phyloP scores from a whole-genome alignment of 2,113 vertebrate species.

The Cyprinodon tularosa region DNA sequence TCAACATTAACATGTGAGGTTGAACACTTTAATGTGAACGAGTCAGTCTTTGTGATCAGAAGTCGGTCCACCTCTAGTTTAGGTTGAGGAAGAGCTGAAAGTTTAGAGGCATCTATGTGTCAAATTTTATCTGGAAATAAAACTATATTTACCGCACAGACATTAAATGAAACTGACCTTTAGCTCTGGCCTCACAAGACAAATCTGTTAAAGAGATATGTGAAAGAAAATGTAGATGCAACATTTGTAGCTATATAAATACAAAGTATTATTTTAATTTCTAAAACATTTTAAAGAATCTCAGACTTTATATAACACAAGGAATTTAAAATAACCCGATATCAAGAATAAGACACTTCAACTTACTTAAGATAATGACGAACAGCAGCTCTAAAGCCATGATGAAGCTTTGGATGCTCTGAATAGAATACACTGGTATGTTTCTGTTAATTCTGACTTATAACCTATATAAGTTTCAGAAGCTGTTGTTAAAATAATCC shows the following conservation, averaged over 20 bases:
- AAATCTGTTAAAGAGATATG: constrained; percentile 13
- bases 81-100: constrained; percentile 21
- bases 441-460: too few species aligned
- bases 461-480: too few species aligned
- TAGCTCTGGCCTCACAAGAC: background rate
- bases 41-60: constrained; percentile 21
- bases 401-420: too few species aligned
- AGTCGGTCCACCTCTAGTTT: constrained; percentile 8
- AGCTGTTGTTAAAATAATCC: too few species aligned
- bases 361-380: too few species aligned
- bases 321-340: background rate
- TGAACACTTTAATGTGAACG: constrained; percentile 28
- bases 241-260: too few species aligned
- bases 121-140: background rate
- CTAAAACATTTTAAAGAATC: too few species aligned
- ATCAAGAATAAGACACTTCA: background rate
- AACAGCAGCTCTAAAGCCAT: too few species aligned
- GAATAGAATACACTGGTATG: too few species aligned
- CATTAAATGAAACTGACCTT: constrained; percentile 11
- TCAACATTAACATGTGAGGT: constrained; percentile 1
- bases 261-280: too few species aligned
- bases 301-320: too few species aligned
- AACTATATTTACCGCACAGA: background rate
- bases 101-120: background rate
- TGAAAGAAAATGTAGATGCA: background rate